phyloP scores from a whole-genome alignment of 2,113 vertebrate genomes.

The Cynopterus brachyotis region DNA sequence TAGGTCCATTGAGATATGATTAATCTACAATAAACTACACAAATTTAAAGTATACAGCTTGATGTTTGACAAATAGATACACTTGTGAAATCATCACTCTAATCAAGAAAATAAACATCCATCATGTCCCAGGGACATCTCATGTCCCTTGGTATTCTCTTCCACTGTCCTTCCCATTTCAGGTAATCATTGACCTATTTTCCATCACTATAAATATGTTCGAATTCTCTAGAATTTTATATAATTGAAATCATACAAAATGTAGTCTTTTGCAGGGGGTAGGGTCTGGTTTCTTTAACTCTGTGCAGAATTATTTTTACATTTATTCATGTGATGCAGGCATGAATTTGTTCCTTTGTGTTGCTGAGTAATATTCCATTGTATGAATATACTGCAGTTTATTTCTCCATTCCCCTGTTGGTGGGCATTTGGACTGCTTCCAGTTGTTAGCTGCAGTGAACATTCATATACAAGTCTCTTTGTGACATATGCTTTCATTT shows the following conservation, averaged over 20 bases:
- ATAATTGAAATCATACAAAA: neutral
- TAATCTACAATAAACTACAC: neutral
- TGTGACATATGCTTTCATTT: neutral
- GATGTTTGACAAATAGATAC: neutral
- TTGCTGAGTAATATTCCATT: neutral
- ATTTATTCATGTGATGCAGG: neutral
- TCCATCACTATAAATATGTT: neutral
- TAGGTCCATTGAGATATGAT: neutral
- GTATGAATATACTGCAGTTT: neutral
- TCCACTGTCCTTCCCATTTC: neutral
- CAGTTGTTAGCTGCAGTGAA: neutral
- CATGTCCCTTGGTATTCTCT: neutral
- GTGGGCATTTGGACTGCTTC: neutral
- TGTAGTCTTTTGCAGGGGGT: neutral
- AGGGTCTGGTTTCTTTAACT: neutral
- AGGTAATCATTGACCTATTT: neutral
- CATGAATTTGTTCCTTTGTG: neutral
- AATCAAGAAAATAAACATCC: neutral
- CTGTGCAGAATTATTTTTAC: neutral
- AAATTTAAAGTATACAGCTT: neutral
- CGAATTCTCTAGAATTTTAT: neutral
- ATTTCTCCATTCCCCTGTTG: neutral
- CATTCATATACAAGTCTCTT: neutral
- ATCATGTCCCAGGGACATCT: neutral
- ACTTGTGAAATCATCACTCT: neutral